Percentiles rank a stretch among this genome's conserved stretches.
Conservation (phyloP, 2,113 vertebrate species). For the Peromyscus leucopus region DNA sequence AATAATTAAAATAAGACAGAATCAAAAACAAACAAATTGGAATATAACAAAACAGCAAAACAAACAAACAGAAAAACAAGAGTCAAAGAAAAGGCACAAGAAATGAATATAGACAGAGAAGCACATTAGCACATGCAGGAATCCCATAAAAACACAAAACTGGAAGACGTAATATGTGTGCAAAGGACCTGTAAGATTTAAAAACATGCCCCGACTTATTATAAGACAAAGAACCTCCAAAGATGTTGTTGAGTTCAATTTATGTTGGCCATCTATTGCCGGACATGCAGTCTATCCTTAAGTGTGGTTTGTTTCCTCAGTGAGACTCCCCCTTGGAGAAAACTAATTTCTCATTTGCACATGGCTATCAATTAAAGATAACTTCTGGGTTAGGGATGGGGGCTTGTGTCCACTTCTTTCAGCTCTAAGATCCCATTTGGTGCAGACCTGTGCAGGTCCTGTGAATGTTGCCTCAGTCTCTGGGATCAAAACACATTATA, state of each 20-base stretch:
- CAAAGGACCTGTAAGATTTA: background rate
- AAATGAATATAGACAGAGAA: background rate
- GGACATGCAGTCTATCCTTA: background rate
- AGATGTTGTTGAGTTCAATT: background rate
- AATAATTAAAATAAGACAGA: background rate
- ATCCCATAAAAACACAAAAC: background rate
- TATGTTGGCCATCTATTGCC: background rate
- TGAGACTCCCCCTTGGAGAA: no score
- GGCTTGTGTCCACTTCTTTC: background rate
- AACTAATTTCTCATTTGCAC: background rate
- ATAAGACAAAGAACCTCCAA: background rate
- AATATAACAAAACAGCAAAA: background rate
- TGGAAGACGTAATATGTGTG: background rate
- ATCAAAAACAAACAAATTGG: background rate
- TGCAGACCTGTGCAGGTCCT: background rate
- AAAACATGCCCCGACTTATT: background rate
- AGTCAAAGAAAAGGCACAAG: no score
- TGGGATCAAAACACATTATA: background rate
- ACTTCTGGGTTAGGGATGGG: no score
- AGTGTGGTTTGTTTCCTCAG: background rate
- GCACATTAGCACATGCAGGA: background rate
- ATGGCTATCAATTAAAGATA: background rate
- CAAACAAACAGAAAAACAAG: no score
- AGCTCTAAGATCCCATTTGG: background rate
- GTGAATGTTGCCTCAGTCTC: background rate